Evolutionary conservation across 2,113 vertebrate genomes (phyloP), one percentile per base, ranked within the genome.

Genomic region (Symphodus melops): DNA sequence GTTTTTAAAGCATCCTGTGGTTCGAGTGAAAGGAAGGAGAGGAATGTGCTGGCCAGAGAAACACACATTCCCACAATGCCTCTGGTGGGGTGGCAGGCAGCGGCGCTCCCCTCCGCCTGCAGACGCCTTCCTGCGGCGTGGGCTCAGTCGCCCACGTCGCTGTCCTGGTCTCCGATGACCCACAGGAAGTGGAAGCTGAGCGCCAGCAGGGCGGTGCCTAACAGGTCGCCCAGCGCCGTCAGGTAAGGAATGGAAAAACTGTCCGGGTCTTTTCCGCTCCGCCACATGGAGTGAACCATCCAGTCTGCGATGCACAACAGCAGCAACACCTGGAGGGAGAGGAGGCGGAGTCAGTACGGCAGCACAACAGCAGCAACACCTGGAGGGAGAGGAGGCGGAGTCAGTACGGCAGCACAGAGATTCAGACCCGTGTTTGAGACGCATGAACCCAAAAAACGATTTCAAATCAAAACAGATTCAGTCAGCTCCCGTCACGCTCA

Each of bases 251-350:
- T 99, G 86, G 97, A 97, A 82, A 98, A 98, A 42, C 97, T 99
- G 84, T 99, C 98, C 0, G 98, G 98, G 84, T 99, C 98, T 89
- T 99, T 98, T 64, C 97, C 97, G 56, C 95, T 97, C 54, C 94
- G 95, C 97, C 98, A 99, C 94, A 99, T 97, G 72, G 94, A 96
- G 55, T 96, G 96, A 12, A 99, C 98, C 97, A 99, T 98, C 97
- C 97, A 98, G 93, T 98, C 97, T 11, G 97, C 94, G 42, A 98
- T 96, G 78, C 95, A 97, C 78, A 99, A 76, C 86, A 99, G 80
- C 75, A 95, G 93, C 59, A 98, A 94, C 51, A 99, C 98, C 98
- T 99, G 63, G 11, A 77, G 86, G 13, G 56, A 25, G 51, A 1
- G n/a, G 13, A 57, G 13, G 16, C 12, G 4, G 44, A 1, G 56